Conservation (phyloP, 23 tunicate species). For the Ascidia mentula region DNA sequence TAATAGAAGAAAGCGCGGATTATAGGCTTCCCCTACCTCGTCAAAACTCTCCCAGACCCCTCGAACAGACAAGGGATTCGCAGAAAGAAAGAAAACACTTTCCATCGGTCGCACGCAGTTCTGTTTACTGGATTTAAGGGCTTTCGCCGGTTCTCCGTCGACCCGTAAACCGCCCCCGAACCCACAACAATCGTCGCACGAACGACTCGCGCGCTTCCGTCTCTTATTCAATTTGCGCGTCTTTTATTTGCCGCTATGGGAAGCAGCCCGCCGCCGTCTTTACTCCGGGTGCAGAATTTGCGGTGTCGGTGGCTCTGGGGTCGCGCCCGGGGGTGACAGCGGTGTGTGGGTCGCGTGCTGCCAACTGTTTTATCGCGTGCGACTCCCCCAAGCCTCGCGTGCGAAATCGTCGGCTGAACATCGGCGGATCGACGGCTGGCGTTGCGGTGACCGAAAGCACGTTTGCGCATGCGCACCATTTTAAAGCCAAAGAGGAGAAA, state of each 20-base stretch:
- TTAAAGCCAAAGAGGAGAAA: too few species aligned
- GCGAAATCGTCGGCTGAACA: neutral
- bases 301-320: neutral
- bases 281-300: neutral
- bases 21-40: too few species aligned
- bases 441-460: too few species aligned
- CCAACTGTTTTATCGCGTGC: slow-evolving; percentile 21
- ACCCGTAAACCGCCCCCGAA: neutral
- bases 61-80: too few species aligned
- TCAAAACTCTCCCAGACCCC: too few species aligned
- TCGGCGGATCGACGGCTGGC: neutral
- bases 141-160: neutral
- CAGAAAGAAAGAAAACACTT: neutral
- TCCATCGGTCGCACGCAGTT: neutral
- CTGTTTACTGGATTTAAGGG: slow-evolving; percentile 7
- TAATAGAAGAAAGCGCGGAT: too few species aligned
- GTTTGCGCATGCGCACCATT: too few species aligned
- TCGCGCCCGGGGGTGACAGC: neutral
- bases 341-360: slow-evolving; percentile 11
- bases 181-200: neutral
- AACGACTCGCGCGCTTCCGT: neutral
- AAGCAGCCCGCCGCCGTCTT: neutral
- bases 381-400: slow-evolving; percentile 4
- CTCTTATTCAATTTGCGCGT: neutral
- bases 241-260: neutral